Evolutionary conservation across 2,113 vertebrate genomes (phyloP).

Genomic region (Coryphaenoides rupestris): DNA sequence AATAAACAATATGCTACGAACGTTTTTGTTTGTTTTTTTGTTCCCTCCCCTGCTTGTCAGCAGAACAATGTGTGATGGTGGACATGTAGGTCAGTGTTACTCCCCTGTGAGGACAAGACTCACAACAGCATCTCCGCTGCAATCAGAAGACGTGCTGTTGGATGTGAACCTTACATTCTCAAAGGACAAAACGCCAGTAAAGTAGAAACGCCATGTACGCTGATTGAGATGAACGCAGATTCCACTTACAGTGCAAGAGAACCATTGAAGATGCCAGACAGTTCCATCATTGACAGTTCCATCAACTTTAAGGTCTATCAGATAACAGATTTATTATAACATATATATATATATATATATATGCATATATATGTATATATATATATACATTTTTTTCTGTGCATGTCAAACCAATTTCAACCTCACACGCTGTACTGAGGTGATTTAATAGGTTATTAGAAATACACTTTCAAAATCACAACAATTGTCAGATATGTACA

Average conservation of each 20-base stretch:
- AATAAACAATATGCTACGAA: constrained; percentile 34
- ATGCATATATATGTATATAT: constrained; percentile 43
- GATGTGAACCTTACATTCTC: constrained; percentile 33
- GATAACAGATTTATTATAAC: constrained; percentile 69
- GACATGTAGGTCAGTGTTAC: neutral
- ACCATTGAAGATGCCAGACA: constrained; percentile 74
- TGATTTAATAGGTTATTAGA: constrained; percentile 73
- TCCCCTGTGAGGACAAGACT: neutral
- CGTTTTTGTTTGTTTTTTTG: constrained; percentile 14
- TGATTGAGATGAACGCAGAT: constrained; percentile 68
- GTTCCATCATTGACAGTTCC: constrained; percentile 75
- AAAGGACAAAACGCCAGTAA: constrained; percentile 69
- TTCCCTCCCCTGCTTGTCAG: constrained; percentile 10
- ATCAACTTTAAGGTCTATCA: constrained; percentile 79
- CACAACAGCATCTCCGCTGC: constrained; percentile 5
- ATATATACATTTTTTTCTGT: constrained; percentile 69
- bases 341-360: constrained; percentile 45
- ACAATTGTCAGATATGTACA: constrained; percentile 80
- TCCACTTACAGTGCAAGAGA: constrained; percentile 68
- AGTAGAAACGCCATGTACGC: constrained; percentile 74
- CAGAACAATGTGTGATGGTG: neutral
- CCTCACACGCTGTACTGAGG: constrained; percentile 74
- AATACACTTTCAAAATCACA: constrained; percentile 79
- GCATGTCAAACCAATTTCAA: constrained; percentile 76
- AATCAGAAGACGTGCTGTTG: constrained; percentile 19